Percentiles rank a stretch among this genome's conserved stretches.
These are phyloP conservation scores for Lithophane semibrunnea DNA, from an alignment of 2,888 invertebrate genomes.

Conservation along the genomic window DNA sequence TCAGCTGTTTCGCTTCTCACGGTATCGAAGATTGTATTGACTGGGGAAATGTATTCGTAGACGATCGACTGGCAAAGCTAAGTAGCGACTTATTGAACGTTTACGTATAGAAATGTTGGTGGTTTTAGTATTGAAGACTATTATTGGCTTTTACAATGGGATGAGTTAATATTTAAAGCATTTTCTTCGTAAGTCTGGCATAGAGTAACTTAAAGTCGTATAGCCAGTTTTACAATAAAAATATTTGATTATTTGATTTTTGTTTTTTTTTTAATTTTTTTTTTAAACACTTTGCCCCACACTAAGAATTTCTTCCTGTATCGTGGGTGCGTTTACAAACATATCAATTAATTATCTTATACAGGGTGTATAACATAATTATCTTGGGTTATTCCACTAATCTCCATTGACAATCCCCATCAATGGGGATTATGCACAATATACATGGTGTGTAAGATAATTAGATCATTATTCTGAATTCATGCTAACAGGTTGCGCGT, in stretches of 20 bases:
- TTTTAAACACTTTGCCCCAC: too few species aligned
- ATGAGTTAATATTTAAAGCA: background rate
- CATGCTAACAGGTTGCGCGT: background rate
- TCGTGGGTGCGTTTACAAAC: too few species aligned
- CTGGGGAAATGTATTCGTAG: conserved; percentile 28
- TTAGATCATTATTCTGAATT: background rate
- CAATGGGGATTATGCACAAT: too few species aligned
- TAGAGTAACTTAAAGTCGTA: background rate
- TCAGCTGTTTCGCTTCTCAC: conserved; percentile 43
- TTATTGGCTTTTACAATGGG: background rate
- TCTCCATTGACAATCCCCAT: too few species aligned
- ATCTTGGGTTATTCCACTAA: too few species aligned
- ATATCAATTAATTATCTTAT: too few species aligned
- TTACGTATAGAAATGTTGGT: background rate
- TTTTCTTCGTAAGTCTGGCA: background rate
- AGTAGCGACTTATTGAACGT: conserved; percentile 11
- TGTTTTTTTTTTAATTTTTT: too few species aligned
- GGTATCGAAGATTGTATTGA: conserved; percentile 28
- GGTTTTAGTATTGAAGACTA: background rate
- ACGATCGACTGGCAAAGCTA: conserved; percentile 2
- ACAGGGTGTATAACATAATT: background rate
- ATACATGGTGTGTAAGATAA: background rate
- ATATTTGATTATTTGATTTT: too few species aligned
- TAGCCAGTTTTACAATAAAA: background rate
- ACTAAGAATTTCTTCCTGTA: too few species aligned